Evolutionary conservation across 2,113 vertebrate genomes (phyloP).

Genomic region (Panthera leo): DNA sequence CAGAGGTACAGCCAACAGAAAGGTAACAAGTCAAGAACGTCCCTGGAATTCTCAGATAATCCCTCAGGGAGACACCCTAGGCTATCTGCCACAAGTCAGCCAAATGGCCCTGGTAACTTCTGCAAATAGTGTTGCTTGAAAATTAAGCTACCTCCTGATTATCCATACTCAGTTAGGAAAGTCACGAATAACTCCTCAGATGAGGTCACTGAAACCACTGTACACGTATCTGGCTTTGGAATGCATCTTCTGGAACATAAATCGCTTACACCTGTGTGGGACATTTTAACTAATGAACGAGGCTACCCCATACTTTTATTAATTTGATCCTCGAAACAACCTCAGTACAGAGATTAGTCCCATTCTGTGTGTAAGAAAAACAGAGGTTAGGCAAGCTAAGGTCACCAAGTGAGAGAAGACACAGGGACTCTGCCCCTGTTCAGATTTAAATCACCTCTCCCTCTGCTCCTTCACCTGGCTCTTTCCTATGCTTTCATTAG

Average conservation of each 20-base stretch:
- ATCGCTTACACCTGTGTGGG: not conserved
- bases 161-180: not conserved
- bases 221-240: not conserved
- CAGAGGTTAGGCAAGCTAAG: not conserved
- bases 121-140: not conserved
- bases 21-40: not conserved
- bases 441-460: not conserved
- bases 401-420: not conserved
- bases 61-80: not conserved
- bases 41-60: constrained; percentile 29
- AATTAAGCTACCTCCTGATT: not conserved
- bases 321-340: not conserved
- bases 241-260: constrained; percentile 18
- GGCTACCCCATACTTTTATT: not conserved
- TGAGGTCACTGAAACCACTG: not conserved
- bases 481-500: not conserved
- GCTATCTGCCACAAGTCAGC: not conserved
- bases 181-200: not conserved
- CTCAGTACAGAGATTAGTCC: not conserved
- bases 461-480: not conserved
- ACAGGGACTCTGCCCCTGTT: not conserved
- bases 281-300: not conserved
- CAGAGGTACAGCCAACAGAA: not conserved
- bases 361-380: not conserved
- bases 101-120: not conserved